These are phyloP conservation scores for Cantharis rustica DNA, from an alignment of 2,888 invertebrate species.

Conservation along the genomic window DNA sequence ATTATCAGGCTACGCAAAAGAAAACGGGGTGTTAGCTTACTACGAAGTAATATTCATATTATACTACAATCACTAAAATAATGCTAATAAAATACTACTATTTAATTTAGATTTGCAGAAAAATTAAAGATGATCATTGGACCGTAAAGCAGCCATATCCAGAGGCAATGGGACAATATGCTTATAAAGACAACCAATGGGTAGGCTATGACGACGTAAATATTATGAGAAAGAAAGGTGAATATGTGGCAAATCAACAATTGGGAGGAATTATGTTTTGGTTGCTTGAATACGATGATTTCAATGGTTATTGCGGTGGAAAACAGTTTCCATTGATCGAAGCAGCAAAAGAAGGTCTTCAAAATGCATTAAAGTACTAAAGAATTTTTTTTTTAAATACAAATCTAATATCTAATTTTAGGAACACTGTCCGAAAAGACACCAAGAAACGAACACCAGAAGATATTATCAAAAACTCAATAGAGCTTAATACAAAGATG, in stretches of 20 bases:
- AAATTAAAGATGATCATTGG: neutral
- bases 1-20: neutral
- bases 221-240: slow-evolving; percentile 66
- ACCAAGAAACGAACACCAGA: no score
- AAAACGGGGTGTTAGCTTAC: neutral
- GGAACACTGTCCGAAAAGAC: no score
- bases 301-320: slow-evolving; percentile 84
- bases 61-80: neutral
- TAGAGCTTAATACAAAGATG: no score
- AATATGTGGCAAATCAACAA: slow-evolving; percentile 81
- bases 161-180: slow-evolving; percentile 86
- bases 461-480: no score
- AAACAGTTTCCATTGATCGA: slow-evolving; percentile 90
- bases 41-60: neutral
- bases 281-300: slow-evolving; percentile 94
- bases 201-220: slow-evolving; percentile 89
- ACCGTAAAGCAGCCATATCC: neutral
- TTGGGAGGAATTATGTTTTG: slow-evolving; percentile 93
- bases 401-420: no score
- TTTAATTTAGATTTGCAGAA: neutral
- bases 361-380: slow-evolving; percentile 56
- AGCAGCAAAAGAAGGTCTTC: slow-evolving; percentile 82
- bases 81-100: neutral
- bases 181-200: slow-evolving; percentile 85
- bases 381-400: neutral